Conservation (phyloP, 2,797 vertebrate genomes). For the Cossypha caffra region DNA sequence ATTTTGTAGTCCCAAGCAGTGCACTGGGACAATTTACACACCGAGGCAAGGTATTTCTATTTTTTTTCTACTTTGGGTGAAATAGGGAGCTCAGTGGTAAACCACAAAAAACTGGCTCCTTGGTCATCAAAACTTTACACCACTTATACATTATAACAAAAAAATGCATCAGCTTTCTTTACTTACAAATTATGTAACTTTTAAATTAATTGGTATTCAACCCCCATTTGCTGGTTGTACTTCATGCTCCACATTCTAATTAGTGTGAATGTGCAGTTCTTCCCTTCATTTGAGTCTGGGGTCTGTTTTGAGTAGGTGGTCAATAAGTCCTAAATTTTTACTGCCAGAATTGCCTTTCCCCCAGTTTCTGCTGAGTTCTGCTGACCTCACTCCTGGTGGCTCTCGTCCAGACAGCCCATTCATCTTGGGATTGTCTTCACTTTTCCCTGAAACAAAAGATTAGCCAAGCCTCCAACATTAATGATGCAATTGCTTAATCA, state of each 20-base stretch:
- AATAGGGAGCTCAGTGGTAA: not conserved
- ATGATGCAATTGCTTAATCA: not conserved
- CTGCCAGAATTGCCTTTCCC: not conserved
- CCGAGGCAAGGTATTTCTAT: fast-evolving
- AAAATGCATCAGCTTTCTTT: not conserved
- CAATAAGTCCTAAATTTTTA: not conserved
- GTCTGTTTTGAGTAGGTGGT: not conserved
- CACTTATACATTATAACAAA: not conserved
- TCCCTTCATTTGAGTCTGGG: not conserved
- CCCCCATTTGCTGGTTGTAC: not conserved
- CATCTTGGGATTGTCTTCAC: not conserved
- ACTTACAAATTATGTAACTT: not conserved
- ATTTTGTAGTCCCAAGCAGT: not conserved
- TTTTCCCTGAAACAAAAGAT: not conserved
- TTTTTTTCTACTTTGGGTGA: fast-evolving
- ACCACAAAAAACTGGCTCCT: not conserved
- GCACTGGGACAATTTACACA: not conserved
- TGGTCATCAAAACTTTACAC: too few species aligned
- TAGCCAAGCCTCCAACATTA: not conserved
- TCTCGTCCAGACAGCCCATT: not conserved
- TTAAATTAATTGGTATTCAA: not conserved
- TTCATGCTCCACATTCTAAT: not conserved
- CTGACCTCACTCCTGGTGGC: not conserved
- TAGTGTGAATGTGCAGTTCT: not conserved
- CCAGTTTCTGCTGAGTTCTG: not conserved